Evolutionary conservation across 1,140 invertebrate genomes (phyloP).

Genomic region (Uloborus diversus): DNA sequence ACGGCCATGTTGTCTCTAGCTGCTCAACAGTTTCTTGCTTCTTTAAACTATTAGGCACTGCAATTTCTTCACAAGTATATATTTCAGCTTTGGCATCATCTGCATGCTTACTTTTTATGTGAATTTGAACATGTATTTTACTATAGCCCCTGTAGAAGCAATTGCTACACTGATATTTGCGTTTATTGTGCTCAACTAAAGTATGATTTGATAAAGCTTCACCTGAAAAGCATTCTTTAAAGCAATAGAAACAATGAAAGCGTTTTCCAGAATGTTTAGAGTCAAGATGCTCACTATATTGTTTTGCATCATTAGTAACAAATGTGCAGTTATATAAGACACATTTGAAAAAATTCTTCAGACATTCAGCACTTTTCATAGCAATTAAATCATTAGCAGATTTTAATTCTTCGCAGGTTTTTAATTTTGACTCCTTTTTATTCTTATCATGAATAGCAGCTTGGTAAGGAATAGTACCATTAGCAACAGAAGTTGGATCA

Average conservation of each 20-base stretch:
- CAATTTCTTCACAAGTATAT: not conserved
- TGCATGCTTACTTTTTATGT: slow-evolving; percentile 15
- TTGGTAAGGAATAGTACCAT: slow-evolving; percentile 34
- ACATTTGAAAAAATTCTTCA: slow-evolving; percentile 44
- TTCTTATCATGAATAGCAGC: slow-evolving; percentile 19
- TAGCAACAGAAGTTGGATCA: not conserved
- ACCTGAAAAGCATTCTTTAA: not conserved
- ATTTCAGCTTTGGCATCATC: not conserved
- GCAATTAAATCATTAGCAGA: slow-evolving; percentile 15
- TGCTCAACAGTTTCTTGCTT: not conserved
- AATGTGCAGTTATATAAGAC: slow-evolving; percentile 5
- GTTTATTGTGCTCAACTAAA: not conserved
- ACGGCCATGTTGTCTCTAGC: slow-evolving; percentile 11
- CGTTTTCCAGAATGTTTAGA: not conserved
- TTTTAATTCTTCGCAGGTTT: slow-evolving; percentile 32
- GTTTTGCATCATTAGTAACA: not conserved
- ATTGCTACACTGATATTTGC: slow-evolving; percentile 32
- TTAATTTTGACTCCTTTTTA: not conserved
- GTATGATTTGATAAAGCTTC: slow-evolving; percentile 15
- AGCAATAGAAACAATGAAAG: slow-evolving; percentile 39
- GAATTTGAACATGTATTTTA: slow-evolving; percentile 30
- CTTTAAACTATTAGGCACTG: too few relatives aligned
- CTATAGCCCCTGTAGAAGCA: slow-evolving; percentile 50
- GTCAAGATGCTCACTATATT: not conserved
- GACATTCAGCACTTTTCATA: slow-evolving; percentile 8